These are phyloP conservation scores for Pyrocephalus nanus DNA, from an alignment of 2,797 vertebrate species.

Conservation along the genomic window DNA sequence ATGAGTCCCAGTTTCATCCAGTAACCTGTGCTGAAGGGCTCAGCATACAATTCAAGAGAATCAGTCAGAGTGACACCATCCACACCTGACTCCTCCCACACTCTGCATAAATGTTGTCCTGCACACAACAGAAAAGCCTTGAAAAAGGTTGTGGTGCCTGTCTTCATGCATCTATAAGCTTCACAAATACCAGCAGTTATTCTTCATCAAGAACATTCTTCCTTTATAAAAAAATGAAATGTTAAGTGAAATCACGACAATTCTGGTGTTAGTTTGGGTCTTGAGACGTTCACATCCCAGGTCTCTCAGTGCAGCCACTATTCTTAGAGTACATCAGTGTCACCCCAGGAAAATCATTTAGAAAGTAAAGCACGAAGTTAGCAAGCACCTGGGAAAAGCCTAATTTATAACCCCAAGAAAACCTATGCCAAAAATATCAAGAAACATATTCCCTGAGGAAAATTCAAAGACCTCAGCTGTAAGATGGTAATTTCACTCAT, in stretches of 20 bases:
- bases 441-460: neutral
- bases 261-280: neutral
- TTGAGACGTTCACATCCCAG: neutral
- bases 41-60: neutral
- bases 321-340: neutral
- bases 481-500: neutral
- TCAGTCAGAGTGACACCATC: neutral
- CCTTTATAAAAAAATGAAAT: neutral
- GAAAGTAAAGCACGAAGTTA: neutral
- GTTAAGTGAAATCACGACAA: neutral
- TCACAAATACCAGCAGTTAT: neutral
- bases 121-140: neutral
- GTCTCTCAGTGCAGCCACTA: neutral
- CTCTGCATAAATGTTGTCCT: neutral
- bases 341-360: neutral
- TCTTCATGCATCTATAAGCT: neutral
- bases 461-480: neutral
- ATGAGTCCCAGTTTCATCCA: neutral
- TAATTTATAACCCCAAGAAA: neutral
- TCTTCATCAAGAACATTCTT: neutral
- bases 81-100: neutral
- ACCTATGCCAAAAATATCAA: neutral
- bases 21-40: neutral
- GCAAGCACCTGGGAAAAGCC: neutral
- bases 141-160: neutral